Base-by-base conservation (phyloP, 2,797 vertebrate species). In the Megalops cyprinoides region DNA sequence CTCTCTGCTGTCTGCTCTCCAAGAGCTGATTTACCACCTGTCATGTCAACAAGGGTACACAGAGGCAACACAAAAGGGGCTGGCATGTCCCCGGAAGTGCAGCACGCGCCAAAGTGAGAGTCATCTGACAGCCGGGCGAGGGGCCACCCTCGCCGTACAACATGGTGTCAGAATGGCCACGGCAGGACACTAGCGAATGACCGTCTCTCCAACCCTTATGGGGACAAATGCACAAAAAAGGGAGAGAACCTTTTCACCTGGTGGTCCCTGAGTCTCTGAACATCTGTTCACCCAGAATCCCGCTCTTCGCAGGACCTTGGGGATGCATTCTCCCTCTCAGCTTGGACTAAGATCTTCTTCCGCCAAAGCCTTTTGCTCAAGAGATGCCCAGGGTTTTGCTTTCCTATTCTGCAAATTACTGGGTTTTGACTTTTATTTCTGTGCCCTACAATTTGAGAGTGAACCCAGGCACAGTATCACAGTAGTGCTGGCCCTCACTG, bases 261-360 rank as follows among this genome's bases (percentile, higher is more conserved):
- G 91, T 90, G 93, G 93, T 93, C 95, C 87, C 87, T 93, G 90
- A 92, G 90, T 92, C 92, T 93, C 92, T 89, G 65, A 89, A 80
- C 62, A 86, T 28, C 75, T 71, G 55, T 84, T 79, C 71, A 78
- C 39, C 60, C 44, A 60, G 60, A 55, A 77, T 55, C 73, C 46
- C 73, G 56, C 79, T 77, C 42, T 60, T 39, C 39, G 10, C 9
- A 60, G 67, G n/a, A 77, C 51, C 75, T 37, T 9, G 46, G 39
- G 34, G 56, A 71, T 28, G 15, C n/a, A 60, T 31, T 42, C 49
- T n/a, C 79, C 87, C 89, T 89, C 90, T 87, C 84, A 84, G 89
- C 88, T 92, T 91, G 89, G 94, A 95, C 94, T 94, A 94, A 91
- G 91, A 88, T 46, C n/a, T 88, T 92, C 93, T 94, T 94, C 94